Conservation (phyloP, 2,888 invertebrate genomes). For the Drosophila fulvimacula region DNA sequence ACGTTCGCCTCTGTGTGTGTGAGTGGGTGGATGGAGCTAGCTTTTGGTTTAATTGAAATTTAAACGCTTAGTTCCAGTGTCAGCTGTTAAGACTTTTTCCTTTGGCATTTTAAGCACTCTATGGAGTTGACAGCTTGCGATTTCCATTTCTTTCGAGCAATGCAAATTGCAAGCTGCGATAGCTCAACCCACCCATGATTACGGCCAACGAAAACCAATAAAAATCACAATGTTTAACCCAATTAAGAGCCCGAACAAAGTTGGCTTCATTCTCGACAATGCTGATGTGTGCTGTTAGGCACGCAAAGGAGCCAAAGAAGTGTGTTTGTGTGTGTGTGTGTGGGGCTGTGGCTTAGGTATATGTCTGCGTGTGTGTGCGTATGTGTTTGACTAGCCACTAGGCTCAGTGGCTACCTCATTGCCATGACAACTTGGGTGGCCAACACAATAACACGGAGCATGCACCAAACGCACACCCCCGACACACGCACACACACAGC, state of each 20-base stretch:
- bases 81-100: constrained; percentile 62
- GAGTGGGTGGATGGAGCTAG: constrained; percentile 25
- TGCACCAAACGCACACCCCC: constrained; percentile 67
- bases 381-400: constrained; percentile 49
- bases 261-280: constrained; percentile 51
- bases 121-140: constrained; percentile 52
- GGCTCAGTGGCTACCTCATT: constrained; percentile 36
- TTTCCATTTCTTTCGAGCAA: constrained; percentile 57
- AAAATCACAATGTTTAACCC: constrained; percentile 73
- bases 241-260: constrained; percentile 69
- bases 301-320: constrained; percentile 35
- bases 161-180: constrained; percentile 18
- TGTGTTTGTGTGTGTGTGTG: neutral
- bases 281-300: constrained; percentile 19
- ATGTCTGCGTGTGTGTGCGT: constrained; percentile 2
- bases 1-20: constrained; percentile 20
- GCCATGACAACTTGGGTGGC: constrained; percentile 71
- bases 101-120: constrained; percentile 43
- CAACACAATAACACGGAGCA: constrained; percentile 79
- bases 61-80: constrained; percentile 73
- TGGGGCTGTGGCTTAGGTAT: constrained; percentile 3
- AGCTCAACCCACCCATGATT: constrained; percentile 29
- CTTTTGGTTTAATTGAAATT: constrained; percentile 78
- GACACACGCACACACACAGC: constrained; percentile 19
- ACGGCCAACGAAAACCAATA: constrained; percentile 57